These are phyloP conservation scores for Caenorhabditis doughertyi DNA, from an alignment of 2,888 invertebrate species.

Conservation along the genomic window DNA sequence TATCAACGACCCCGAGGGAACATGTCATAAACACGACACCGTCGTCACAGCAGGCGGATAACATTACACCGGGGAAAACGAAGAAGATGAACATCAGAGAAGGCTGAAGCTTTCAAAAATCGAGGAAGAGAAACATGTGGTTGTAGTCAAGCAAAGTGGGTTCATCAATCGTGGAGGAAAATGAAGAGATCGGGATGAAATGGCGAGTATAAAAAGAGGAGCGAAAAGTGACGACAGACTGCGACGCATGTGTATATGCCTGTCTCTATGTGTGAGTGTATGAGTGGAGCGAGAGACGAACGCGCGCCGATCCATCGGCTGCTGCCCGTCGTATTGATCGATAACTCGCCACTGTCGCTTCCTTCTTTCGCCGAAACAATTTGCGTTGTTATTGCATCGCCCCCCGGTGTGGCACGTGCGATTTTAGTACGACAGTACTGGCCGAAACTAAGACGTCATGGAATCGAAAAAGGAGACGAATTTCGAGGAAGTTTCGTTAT, in stretches of 20 bases:
- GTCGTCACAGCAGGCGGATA: slow-evolving; percentile 62
- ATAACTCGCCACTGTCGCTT: slow-evolving; percentile 40
- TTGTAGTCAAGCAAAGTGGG: slow-evolving; percentile 57
- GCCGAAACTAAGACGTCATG: slow-evolving; percentile 33
- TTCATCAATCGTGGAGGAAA: slow-evolving; percentile 46
- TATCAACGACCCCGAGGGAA: slow-evolving; percentile 59
- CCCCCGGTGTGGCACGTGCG: slow-evolving; percentile 43
- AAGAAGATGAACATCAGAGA: slow-evolving; percentile 12
- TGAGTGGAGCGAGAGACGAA: slow-evolving; percentile 55
- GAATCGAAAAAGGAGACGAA: slow-evolving; percentile 22
- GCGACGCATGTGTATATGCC: slow-evolving; percentile 53
- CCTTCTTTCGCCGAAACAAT: slow-evolving; percentile 57
- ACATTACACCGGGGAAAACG: slow-evolving; percentile 38
- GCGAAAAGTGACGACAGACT: slow-evolving; percentile 57
- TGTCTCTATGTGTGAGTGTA: slow-evolving; percentile 56
- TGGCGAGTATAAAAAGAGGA: slow-evolving; percentile 54
- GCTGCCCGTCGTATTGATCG: slow-evolving; percentile 56
- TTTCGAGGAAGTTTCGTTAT: slow-evolving; percentile 30
- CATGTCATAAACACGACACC: slow-evolving; percentile 59
- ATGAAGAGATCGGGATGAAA: slow-evolving; percentile 33
- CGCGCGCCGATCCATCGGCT: slow-evolving; percentile 58
- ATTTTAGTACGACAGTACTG: slow-evolving; percentile 38
- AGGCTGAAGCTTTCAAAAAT: slow-evolving; percentile 50
- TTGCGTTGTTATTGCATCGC: slow-evolving; percentile 42
- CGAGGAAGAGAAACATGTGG: slow-evolving; percentile 48